Conservation (phyloP, 2,888 invertebrate genomes). For the Drosophila ezoana region DNA sequence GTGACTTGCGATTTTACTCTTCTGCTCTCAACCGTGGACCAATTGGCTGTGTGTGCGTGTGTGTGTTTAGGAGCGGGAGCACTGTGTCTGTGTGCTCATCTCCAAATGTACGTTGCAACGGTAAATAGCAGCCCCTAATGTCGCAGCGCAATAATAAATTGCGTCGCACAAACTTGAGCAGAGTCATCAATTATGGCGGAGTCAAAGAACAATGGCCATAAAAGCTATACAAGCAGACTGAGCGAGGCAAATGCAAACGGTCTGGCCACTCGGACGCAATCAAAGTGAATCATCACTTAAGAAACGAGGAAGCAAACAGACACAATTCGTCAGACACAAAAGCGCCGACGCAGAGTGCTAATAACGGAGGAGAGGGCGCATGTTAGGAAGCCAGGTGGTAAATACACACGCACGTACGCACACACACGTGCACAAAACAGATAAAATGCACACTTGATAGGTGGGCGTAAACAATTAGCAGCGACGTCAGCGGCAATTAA, state of each 20-base stretch:
- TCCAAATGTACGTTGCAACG: conserved; percentile 31
- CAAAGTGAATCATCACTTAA: conserved; percentile 74
- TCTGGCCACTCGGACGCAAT: conserved; percentile 24
- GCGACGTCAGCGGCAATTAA: conserved; percentile 30
- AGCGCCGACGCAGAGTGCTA: conserved; percentile 49
- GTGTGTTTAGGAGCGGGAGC: not conserved
- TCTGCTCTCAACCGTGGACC: not conserved
- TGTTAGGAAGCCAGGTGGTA: conserved; percentile 36
- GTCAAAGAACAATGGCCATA: conserved; percentile 56
- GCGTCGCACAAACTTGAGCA: conserved; percentile 35
- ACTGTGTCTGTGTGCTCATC: conserved; percentile 4
- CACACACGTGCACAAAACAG: conserved; percentile 18
- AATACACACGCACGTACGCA: conserved; percentile 7
- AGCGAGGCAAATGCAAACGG: conserved; percentile 18
- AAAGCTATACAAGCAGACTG: conserved; percentile 14
- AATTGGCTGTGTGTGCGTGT: not conserved
- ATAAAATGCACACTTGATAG: conserved; percentile 47
- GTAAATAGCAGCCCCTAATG: conserved; percentile 40
- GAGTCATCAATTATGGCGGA: conserved; percentile 46
- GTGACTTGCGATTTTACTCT: conserved; percentile 8
- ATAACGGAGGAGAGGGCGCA: conserved; percentile 8
- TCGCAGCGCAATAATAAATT: conserved; percentile 38
- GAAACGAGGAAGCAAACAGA: conserved; percentile 52
- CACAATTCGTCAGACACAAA: conserved; percentile 34
- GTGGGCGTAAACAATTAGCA: conserved; percentile 75